Evolutionary conservation across 2,113 vertebrate species (phyloP).

Genomic region (Perca fluviatilis): DNA sequence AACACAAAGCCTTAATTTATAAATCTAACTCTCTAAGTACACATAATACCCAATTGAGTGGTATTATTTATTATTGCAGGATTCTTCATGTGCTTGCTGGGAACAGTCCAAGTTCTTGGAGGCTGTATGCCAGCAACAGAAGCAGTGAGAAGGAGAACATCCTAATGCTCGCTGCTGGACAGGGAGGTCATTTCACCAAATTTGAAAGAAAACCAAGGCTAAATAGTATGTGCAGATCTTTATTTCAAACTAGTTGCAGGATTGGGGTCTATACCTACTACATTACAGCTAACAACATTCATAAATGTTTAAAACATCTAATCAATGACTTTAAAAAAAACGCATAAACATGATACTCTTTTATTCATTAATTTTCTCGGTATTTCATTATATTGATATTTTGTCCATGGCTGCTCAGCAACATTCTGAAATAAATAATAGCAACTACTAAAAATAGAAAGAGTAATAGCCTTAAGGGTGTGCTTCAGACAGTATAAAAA

Average conservation of each 20-base stretch:
- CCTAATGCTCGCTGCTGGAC: conserved; percentile 35
- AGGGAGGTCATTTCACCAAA: conserved; percentile 27
- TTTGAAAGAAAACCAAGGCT: background rate
- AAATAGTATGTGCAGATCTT: background rate
- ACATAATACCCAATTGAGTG: conserved; percentile 72
- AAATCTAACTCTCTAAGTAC: conserved; percentile 71
- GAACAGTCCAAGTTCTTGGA: conserved; percentile 52
- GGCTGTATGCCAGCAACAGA: conserved; percentile 47
- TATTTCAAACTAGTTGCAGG: background rate
- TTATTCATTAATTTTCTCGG: background rate
- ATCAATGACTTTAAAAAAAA: background rate
- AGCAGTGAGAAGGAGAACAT: conserved; percentile 47
- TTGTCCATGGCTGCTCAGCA: background rate
- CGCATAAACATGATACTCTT: background rate
- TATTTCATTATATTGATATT: conserved; percentile 15
- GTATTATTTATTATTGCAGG: conserved; percentile 75
- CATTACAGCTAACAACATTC: background rate
- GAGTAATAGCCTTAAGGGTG: conserved; percentile 5
- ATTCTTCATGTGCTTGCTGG: conserved; percentile 68
- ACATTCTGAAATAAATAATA: conserved; percentile 14
- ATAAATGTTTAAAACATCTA: background rate
- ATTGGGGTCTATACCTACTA: background rate
- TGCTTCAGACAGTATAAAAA: conserved; percentile 48
- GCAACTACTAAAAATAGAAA: background rate
- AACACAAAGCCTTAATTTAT: conserved; percentile 80